Evolutionary conservation across 2,888 invertebrate species (phyloP).

Genomic region (Halocaridina rubra): DNA sequence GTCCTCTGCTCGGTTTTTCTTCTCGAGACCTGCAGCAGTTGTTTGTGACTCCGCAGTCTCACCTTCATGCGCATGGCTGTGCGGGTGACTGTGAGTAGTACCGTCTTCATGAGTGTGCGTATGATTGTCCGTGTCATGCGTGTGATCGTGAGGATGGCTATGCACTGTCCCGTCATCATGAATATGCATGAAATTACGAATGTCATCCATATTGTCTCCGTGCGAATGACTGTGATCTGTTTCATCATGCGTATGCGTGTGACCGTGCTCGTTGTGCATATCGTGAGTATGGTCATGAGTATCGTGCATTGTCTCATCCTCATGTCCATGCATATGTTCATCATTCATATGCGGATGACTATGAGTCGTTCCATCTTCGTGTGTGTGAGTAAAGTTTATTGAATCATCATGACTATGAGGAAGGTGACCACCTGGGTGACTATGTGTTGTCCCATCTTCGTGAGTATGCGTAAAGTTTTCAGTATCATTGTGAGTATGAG

Average conservation of each 20-base stretch:
- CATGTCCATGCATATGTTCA: not conserved
- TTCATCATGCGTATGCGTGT: not conserved
- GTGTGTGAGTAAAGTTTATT: constrained; percentile 9
- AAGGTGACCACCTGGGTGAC: constrained; percentile 15
- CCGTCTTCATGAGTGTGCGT: not conserved
- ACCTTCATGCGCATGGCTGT: not conserved
- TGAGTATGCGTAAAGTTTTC: constrained; percentile 20
- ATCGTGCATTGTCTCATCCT: not conserved
- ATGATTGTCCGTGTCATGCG: not conserved
- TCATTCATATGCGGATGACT: constrained; percentile 16
- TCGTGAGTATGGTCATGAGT: not conserved
- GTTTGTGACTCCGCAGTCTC: not conserved
- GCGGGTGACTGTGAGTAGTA: not conserved
- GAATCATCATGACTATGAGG: constrained; percentile 5
- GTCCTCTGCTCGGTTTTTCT: constrained; percentile 40
- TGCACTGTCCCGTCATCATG: not conserved
- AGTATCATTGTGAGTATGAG: not conserved
- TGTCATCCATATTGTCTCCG: not conserved
- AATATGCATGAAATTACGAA: not conserved
- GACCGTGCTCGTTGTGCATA: not conserved
- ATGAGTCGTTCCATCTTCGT: not conserved
- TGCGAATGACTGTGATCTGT: not conserved
- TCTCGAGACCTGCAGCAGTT: not conserved
- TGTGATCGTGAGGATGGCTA: not conserved
- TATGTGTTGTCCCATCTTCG: constrained; percentile 6